Evolutionary conservation across 2,113 vertebrate species (phyloP), one percentile per base, ranked within the genome.

Genomic region (Peromyscus californicus): DNA sequence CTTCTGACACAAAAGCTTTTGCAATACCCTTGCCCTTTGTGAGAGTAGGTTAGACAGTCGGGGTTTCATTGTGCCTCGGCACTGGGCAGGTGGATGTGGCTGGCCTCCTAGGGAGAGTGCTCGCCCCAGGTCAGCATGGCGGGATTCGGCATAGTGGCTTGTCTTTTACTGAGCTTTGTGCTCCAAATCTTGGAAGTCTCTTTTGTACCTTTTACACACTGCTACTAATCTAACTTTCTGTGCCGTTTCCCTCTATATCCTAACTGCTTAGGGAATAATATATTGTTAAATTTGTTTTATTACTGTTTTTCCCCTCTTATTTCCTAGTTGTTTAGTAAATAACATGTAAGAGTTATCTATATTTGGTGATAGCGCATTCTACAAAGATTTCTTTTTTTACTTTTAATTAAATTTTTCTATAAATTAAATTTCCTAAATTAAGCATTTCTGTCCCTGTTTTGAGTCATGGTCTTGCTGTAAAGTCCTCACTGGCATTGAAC

Each of bases 101-200:
- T 96, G 17, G 95, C 94, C 7, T 63, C 3, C 22, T 74, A 24
- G 15, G 74, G 5, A 75, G 72, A 76, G 22, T 80, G 63, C 29
- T 94, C 82, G 19, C 48, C 65, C 65, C 93, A 9, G 80, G 39
- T 70, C 69, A 97, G 33, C 12, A 39, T 21, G 1, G 9, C 61
- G 5, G 92, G 59, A 79, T 91, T 87, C 63, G 42, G 79, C 6
- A 57, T 2, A 39, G 13, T 57, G 48, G 5, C 79, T 82, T 57
- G 19, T 87, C 80, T 96, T 78, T 90, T 67, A 51, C 26, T 85
- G 79, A 72, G 19, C 36, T 70, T 84, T 83, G 51, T 59, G 79
- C 83, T 89, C 61, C 24, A 75, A 63, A 75, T 65, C 59, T 94
- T 91, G 24, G 3, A 15, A 36, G 83, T 54, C 31, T 57, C 1